Percentiles rank a stretch among this genome's conserved stretches.
Evolutionary conservation across 2,113 vertebrate species (phyloP).

Genomic region (Rhegmatorhina hoffmannsi): DNA sequence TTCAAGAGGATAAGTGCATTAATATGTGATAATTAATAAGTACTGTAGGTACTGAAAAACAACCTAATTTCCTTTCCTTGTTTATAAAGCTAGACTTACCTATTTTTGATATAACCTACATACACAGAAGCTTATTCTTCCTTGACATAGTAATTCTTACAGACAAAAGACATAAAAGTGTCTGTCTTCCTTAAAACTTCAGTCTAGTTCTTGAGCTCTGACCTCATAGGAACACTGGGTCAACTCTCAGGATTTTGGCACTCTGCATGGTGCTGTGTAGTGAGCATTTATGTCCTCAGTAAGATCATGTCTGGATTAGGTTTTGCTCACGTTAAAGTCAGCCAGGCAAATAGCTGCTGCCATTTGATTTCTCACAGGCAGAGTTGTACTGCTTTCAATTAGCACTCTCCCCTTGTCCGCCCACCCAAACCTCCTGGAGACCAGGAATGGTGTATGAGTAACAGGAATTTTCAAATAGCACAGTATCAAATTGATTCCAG

Average conservation of each 20-base stretch:
- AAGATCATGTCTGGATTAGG: not conserved
- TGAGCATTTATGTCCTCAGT: not conserved
- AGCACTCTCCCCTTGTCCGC: rapidly evolving
- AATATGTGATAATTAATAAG: not conserved
- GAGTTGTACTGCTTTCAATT: constrained; percentile 18
- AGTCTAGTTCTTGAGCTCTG: not conserved
- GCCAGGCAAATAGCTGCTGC: not conserved
- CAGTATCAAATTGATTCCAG: constrained; percentile 4
- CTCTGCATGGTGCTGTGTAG: not conserved
- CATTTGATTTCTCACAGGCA: not conserved
- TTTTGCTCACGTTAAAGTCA: not conserved
- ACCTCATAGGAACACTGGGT: not conserved
- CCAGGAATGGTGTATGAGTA: not conserved
- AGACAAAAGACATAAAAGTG: not conserved
- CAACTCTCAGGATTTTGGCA: not conserved
- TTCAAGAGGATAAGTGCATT: not conserved
- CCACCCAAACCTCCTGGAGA: not conserved
- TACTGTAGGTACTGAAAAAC: not conserved
- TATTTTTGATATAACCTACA: not conserved
- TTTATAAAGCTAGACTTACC: not conserved
- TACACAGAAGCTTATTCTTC: not conserved
- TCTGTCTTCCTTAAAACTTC: not conserved
- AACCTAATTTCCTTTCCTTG: not conserved
- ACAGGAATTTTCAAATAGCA: not conserved
- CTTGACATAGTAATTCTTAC: not conserved